phyloP scores from a whole-genome alignment of 2,888 invertebrate species.

The Aleiodes alternator region DNA sequence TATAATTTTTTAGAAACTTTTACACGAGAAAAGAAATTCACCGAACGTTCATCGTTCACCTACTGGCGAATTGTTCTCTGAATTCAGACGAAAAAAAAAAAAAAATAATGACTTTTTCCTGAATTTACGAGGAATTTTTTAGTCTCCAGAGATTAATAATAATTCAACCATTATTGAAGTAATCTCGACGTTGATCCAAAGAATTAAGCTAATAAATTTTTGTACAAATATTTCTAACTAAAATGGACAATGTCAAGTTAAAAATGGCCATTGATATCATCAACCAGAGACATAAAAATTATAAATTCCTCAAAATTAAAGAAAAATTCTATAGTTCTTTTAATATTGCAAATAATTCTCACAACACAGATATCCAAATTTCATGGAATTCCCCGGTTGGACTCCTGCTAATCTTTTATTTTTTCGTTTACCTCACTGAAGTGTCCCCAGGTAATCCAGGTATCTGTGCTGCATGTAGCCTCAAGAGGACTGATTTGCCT shows the following conservation, averaged over 20 bases:
- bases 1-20: constrained; percentile 17
- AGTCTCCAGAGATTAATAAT: neutral
- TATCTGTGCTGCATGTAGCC: constrained; percentile 73
- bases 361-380: constrained; percentile 25
- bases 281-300: neutral
- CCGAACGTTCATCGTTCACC: constrained; percentile 5
- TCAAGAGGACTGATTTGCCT: constrained; percentile 71
- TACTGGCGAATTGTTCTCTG: neutral
- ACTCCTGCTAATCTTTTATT: neutral
- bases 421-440: constrained; percentile 44
- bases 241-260: constrained; percentile 39
- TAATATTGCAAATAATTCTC: neutral
- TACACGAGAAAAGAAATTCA: constrained; percentile 10
- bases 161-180: constrained; percentile 2
- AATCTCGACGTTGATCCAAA: constrained; percentile 37
- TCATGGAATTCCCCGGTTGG: neutral
- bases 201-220: constrained; percentile 52
- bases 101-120: neutral
- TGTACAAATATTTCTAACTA: constrained; percentile 64
- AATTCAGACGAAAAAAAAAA: neutral
- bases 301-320: neutral
- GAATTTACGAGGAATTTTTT: neutral
- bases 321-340: neutral
- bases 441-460: constrained; percentile 66
- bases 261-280: constrained; percentile 9